A percentile compares a stretch with the other conserved stretches of the same genome.
Conservation (phyloP, 2,113 vertebrate genomes). For the Malurus elegans region DNA sequence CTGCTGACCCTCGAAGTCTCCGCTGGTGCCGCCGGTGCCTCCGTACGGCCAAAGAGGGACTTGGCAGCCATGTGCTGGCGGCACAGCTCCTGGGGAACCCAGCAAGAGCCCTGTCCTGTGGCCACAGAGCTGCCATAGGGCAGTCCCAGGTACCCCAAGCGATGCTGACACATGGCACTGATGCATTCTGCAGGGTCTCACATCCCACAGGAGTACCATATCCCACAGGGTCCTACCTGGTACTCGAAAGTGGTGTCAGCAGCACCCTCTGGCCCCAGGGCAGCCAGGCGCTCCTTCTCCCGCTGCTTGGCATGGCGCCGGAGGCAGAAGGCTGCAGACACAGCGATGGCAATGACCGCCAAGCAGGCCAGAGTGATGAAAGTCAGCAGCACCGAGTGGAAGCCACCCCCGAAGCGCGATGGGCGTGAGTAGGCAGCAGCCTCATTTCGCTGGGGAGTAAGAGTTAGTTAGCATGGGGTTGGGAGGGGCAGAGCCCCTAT, state of each 20-base stretch:
- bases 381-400: constrained; percentile 86
- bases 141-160: accelerated
- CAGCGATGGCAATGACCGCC: constrained; percentile 83
- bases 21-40: constrained; percentile 43
- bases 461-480: neutral
- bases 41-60: constrained; percentile 82
- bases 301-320: constrained; percentile 84
- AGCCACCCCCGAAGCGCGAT: constrained; percentile 73
- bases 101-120: neutral
- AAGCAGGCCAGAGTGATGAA: constrained; percentile 88
- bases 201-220: neutral
- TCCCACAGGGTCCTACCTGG: constrained; percentile 74
- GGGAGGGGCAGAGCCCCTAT: neutral
- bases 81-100: constrained; percentile 85
- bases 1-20: constrained; percentile 95
- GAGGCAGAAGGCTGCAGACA: constrained; percentile 81
- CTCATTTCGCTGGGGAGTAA: constrained; percentile 75
- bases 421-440: constrained; percentile 76
- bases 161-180: accelerated
- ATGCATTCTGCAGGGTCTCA: accelerated
- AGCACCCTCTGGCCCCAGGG: constrained; percentile 90
- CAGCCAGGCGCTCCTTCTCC: constrained; percentile 86
- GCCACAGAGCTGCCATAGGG: accelerated
- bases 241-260: constrained; percentile 92
- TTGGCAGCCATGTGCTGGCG: constrained; percentile 97